Evolutionary conservation across 2,888 invertebrate genomes (phyloP), one percentile per base, ranked within the genome.

Genomic region (Drosophila recens): DNA sequence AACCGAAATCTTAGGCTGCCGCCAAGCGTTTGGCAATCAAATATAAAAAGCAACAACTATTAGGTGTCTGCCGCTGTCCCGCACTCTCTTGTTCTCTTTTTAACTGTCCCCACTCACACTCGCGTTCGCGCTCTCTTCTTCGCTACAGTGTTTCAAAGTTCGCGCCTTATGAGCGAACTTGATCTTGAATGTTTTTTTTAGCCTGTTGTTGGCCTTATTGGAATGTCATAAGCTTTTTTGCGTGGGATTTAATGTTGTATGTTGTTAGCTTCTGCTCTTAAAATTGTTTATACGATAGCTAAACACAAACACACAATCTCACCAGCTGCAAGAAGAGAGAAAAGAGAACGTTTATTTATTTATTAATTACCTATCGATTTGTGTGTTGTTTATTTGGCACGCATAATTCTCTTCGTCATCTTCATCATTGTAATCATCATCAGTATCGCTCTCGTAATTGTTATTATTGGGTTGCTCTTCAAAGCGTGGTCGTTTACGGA

Each of bases 401-500:
- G 42, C 54, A 63, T 43, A 74, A 65, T 61, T 73, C 49, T 34
- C 58, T 48, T 69, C 67, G 13, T 67, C 54, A 3, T 65, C 56
- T 56, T 80, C 72, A 40, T 43, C 75, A 59, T 38, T 56, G 56
- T 51, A 49, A 52, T 34, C 62, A 51, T 34, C 61, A 38, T 75
- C 57, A 4, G 66, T 40, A 5, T 33, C 36, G 51, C n/a, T 57
- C 67, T 45, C 64, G 43, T 42, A 65, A 67, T 49, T 48, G 49
- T 42, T 48, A 53, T 42, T 59, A 30, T n/a, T 70, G 23, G 49
- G 43, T 27, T 56, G 82, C 42, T 81, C 80, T 53, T 91, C 89
- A 43, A 82, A 75, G 51, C 91, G 91, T 10, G 91, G 91, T 34
- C 92, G 90, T 77, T 91, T 91, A 52, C 87, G 89, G 59, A 92